Percentiles rank a stretch among this genome's conserved stretches.
Evolutionary conservation across 2,113 vertebrate species (phyloP).

Genomic region (Rhadina sibilatrix): DNA sequence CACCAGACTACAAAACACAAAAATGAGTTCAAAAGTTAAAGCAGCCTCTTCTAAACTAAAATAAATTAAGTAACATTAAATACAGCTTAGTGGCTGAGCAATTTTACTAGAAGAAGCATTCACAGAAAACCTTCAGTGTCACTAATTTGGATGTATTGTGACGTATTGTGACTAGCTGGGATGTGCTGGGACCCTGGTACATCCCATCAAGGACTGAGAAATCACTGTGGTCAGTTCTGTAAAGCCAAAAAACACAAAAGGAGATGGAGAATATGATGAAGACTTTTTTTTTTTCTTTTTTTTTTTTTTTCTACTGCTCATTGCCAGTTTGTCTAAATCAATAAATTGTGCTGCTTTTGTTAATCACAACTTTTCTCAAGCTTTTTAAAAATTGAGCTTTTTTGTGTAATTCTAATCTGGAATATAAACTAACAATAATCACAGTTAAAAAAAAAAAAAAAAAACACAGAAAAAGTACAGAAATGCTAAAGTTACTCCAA

Average conservation of each 20-base stretch:
- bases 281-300: not conserved
- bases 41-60: not conserved
- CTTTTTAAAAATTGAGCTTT: not conserved
- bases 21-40: not conserved
- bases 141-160: not conserved
- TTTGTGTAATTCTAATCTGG: not conserved
- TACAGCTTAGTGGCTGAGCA: not conserved
- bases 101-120: not conserved
- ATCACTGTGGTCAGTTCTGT: not conserved
- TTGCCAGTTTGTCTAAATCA: not conserved
- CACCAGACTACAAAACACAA: not conserved
- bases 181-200: not conserved
- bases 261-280: fast-evolving
- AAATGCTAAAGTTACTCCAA: not conserved
- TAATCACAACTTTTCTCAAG: not conserved
- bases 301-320: not conserved
- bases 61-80: not conserved
- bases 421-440: not conserved
- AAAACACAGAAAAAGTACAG: not conserved
- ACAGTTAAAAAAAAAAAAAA: too few relatives aligned
- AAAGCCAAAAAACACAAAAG: not conserved
- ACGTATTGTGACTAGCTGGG: fast-evolving
- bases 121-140: not conserved
- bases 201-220: not conserved
- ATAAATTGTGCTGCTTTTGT: not conserved